Percentiles rank a stretch among this genome's conserved stretches.
Evolutionary conservation across 2,797 vertebrate species (phyloP).

Genomic region (Hoplostethus atlanticus): DNA sequence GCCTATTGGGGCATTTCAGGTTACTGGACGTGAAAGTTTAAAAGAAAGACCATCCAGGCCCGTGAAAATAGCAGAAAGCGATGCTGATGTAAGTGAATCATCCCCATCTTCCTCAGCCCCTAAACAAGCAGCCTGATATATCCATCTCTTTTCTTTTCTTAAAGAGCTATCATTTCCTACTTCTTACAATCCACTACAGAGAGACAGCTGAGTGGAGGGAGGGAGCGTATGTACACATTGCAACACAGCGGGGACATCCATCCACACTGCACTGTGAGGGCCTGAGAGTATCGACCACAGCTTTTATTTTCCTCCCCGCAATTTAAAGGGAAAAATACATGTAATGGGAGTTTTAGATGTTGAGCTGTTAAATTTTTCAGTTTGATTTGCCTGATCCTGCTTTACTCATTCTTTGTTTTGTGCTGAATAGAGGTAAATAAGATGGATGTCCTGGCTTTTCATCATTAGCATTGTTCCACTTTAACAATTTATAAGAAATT

Average conservation of each 20-base stretch:
- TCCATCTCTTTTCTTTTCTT: conserved; percentile 46
- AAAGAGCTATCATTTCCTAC: conserved; percentile 58
- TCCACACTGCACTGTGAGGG: conserved; percentile 72
- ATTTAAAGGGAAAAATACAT: conserved; percentile 89
- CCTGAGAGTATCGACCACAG: conserved; percentile 78
- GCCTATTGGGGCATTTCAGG: conserved; percentile 82
- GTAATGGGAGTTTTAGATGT: conserved; percentile 86
- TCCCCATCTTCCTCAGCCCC: conserved; percentile 47
- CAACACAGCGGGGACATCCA: conserved; percentile 79
- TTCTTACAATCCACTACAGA: conserved; percentile 70
- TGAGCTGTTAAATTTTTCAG: conserved; percentile 88
- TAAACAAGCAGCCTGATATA: conserved; percentile 49
- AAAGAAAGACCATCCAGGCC: conserved; percentile 91
- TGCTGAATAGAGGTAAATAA: conserved; percentile 85
- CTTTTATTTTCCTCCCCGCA: conserved; percentile 83
- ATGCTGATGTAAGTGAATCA: conserved; percentile 92
- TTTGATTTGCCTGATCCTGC: conserved; percentile 84
- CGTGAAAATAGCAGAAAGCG: conserved; percentile 97
- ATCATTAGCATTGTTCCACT: conserved; percentile 89
- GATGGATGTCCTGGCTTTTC: conserved; percentile 86
- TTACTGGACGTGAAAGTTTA: conserved; percentile 91
- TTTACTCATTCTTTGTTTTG: conserved; percentile 79
- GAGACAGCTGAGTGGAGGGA: conserved; percentile 58
- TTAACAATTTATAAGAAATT: conserved; percentile 89
- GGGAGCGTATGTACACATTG: conserved; percentile 69